These are phyloP conservation scores for Acronicta psi DNA, from an alignment of 2,888 invertebrate genomes.

Conservation along the genomic window DNA sequence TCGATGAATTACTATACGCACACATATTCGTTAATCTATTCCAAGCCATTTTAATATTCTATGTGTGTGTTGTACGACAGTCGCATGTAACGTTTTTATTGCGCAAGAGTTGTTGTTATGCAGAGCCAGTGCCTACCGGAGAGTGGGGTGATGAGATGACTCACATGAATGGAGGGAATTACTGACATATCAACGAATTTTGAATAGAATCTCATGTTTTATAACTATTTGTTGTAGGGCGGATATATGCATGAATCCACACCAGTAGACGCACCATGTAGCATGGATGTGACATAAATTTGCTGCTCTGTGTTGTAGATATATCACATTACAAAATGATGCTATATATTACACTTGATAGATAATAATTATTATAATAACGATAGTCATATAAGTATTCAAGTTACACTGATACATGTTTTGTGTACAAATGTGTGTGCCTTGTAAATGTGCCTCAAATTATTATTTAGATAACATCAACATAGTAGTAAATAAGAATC, in stretches of 20 bases:
- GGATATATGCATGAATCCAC: constrained; percentile 31
- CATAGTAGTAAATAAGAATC: constrained; percentile 26
- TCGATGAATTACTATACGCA: constrained; percentile 92
- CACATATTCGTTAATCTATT: constrained; percentile 93
- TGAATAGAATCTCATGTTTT: constrained; percentile 31
- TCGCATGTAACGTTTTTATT: constrained; percentile 94
- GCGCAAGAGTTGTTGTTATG: constrained; percentile 94
- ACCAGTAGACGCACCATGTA: constrained; percentile 36
- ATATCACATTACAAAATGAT: constrained; percentile 31
- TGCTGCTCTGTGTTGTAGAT: constrained; percentile 24
- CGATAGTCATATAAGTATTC: constrained; percentile 34
- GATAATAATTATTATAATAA: constrained; percentile 20
- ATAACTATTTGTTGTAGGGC: constrained; percentile 24
- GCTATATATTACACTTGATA: constrained; percentile 30
- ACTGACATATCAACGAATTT: constrained; percentile 59
- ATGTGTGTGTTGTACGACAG: constrained; percentile 93
- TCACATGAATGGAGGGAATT: constrained; percentile 93
- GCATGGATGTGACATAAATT: constrained; percentile 25
- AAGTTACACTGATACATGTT: constrained; percentile 22
- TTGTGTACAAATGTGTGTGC: constrained; percentile 52
- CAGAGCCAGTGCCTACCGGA: constrained; percentile 92
- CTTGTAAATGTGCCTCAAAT: constrained; percentile 54
- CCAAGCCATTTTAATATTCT: constrained; percentile 92
- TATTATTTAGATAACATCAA: constrained; percentile 24
- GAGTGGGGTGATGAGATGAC: constrained; percentile 97